Evolutionary conservation across 2,113 vertebrate genomes (phyloP), one percentile per base, ranked within the genome.

Genomic region (Silurus glanis): DNA sequence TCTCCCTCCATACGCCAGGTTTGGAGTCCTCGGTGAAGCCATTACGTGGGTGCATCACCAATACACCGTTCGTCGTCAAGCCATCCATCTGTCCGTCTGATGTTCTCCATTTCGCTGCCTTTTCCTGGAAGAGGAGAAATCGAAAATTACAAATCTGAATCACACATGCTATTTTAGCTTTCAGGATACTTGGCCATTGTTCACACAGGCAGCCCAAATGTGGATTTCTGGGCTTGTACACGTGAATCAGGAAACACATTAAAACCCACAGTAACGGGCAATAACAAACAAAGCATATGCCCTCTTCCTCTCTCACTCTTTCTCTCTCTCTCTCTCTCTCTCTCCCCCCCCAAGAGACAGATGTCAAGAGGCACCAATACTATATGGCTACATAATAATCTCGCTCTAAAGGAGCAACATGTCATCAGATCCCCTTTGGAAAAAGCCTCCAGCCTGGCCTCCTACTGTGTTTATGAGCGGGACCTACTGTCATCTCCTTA

Each of bases 71-170:
- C 69, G 98, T 99, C 89, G 98, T 99, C 87, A 99, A 93, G 7
- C 98, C 98, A 51, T 99, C 98, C 98, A 99, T 99, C 88, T 99
- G 98, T 53, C 97, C 96, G 83, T 99, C 98, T 1, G 93, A 90
- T 0, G 97, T 99, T 93, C 97, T 97, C 98, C 98, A 99, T 92
- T 99, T 99, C 0, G 98, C 98, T 87, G 98, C 98, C 86, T 99
- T 99, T 92, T 99, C 98, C 98, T 99, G 89, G 1, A n/a, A 80
- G 83, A 75, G 7, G 14, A 80, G 53, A 37, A 28, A 3, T 75
- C 12, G 12, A 45, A 21, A 69, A 49, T 17, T 13, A 8, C 14
- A 82, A 49, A 78, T 25, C 21, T 2, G n/a, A 76, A 55, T 55
- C 51, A 12, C 25, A 25, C 49, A 56, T 2, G 12, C 23, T 23